Evolutionary conservation across 1,140 invertebrate species (phyloP).

Genomic region (Hypothenemus hampei): DNA sequence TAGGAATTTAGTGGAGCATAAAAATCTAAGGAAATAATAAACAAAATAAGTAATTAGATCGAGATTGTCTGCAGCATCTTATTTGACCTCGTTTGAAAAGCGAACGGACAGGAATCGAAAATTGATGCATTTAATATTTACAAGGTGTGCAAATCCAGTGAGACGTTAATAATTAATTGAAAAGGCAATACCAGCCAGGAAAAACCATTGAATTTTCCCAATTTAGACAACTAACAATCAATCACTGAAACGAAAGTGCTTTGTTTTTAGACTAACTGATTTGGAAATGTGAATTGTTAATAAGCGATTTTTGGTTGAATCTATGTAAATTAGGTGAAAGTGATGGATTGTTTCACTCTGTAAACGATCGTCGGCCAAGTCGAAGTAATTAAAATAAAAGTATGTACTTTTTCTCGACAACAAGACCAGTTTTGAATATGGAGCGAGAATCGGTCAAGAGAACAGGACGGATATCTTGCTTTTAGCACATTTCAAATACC

Average conservation of each 20-base stretch:
- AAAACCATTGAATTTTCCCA: too few relatives aligned
- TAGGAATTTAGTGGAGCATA: conserved; percentile 41
- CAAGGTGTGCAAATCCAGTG: conserved; percentile 9
- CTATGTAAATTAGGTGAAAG: conserved; percentile 3
- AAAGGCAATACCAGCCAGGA: too few relatives aligned
- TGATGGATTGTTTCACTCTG: conserved; percentile 12
- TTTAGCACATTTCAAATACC: conserved; percentile 8
- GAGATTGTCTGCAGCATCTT: conserved; percentile 28
- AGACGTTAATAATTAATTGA: too few relatives aligned
- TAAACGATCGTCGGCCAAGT: background rate
- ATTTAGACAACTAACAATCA: too few relatives aligned
- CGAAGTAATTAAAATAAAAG: conserved; percentile 18
- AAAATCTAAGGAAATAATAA: conserved; percentile 35
- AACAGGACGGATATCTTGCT: conserved; percentile 28
- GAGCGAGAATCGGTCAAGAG: conserved; percentile 29
- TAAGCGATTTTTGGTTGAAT: background rate
- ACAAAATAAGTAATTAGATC: conserved; percentile 38
- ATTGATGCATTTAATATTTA: conserved; percentile 12
- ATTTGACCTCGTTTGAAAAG: conserved; percentile 27
- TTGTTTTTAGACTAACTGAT: background rate
- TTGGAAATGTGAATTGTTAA: background rate
- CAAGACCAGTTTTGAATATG: conserved; percentile 17
- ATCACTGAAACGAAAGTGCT: too few relatives aligned
- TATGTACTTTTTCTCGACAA: conserved; percentile 23
- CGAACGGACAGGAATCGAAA: conserved; percentile 15